Evolutionary conservation across 2,888 invertebrate genomes (phyloP), one percentile per base, ranked within the genome.

Genomic region (Petrolisthes manimaculis): DNA sequence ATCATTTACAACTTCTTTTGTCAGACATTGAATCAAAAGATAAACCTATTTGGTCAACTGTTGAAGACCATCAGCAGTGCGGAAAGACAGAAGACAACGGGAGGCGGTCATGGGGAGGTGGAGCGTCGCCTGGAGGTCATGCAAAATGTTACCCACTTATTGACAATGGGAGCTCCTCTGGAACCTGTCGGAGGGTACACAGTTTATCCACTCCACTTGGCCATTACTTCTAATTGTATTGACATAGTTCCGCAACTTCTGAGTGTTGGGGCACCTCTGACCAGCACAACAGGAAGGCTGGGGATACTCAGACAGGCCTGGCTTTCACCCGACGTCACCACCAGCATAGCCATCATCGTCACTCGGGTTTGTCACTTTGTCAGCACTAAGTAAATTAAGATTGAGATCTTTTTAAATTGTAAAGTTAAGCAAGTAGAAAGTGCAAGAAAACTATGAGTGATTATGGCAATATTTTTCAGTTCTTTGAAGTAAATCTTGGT

Each of bases 261-360:
- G 77, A 77, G 77, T 51, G 75, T 56, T 37, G 77, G 77, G 24
- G 84, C 61, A 6, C 84, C 84, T 14, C 77, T 84, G 9, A 77
- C 75, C 56, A 37, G 55, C 51, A 84, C 77, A 55, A 37, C 75
- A 8, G 67, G 61, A 54, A 77, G 77, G 37, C 54, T 84, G 77
- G 61, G 77, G 8, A 18, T 77, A n/a, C 56, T 84, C 3, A 55
- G 77, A 51, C 18, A 55, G 9, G 77, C 84, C 8, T 84, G 84
- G 84, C 51, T 77, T 12, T 77, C 77, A 51, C 84, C 84, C 14
- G 84, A 84, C 77, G 84, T 84, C 56, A 84, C 84, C 6, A 84
- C 84, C 21, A 54, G 67, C 14, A 69, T 78, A 54, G 85, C 67
- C 6, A 37, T 77, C 12, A 78, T 69, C 18, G 21, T 83, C 8